phyloP scores from a whole-genome alignment of 2,888 invertebrate genomes.

The Gnatocerus cornutus region DNA sequence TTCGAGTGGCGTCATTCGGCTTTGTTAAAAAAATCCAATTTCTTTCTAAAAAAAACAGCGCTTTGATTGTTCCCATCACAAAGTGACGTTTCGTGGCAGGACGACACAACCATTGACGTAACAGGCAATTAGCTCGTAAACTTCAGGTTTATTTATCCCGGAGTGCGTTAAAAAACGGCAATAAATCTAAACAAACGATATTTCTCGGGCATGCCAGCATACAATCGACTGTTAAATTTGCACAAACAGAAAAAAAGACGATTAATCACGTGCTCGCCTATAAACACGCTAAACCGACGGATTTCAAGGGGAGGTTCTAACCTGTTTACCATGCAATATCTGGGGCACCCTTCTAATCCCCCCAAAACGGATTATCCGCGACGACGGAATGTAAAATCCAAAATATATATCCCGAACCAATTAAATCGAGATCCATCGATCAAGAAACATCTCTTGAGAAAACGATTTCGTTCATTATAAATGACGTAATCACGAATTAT shows the following conservation, averaged over 20 bases:
- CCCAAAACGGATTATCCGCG: background rate
- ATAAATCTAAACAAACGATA: constrained; percentile 29
- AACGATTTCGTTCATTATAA: constrained; percentile 13
- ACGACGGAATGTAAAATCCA: background rate
- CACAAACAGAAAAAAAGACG: constrained; percentile 33
- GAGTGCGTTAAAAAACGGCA: constrained; percentile 22
- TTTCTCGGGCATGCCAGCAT: constrained; percentile 31
- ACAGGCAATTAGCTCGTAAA: constrained; percentile 23
- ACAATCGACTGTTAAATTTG: constrained; percentile 34
- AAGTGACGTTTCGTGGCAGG: constrained; percentile 22
- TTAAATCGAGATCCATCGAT: constrained; percentile 24
- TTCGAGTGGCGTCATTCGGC: constrained; percentile 6
- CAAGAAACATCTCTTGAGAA: background rate
- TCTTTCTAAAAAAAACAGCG: background rate
- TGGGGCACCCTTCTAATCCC: constrained; percentile 1
- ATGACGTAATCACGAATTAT: constrained; percentile 31
- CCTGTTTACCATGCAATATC: constrained; percentile 18
- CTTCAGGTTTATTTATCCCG: constrained; percentile 17
- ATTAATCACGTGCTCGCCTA: constrained; percentile 31
- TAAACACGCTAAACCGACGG: constrained; percentile 28
- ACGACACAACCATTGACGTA: constrained; percentile 17
- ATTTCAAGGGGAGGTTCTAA: constrained; percentile 10
- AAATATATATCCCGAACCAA: background rate
- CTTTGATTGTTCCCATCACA: constrained; percentile 1
- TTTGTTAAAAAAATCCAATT: constrained; percentile 20